Conservation (phyloP, 2,797 vertebrate species). For the Channa striata region DNA sequence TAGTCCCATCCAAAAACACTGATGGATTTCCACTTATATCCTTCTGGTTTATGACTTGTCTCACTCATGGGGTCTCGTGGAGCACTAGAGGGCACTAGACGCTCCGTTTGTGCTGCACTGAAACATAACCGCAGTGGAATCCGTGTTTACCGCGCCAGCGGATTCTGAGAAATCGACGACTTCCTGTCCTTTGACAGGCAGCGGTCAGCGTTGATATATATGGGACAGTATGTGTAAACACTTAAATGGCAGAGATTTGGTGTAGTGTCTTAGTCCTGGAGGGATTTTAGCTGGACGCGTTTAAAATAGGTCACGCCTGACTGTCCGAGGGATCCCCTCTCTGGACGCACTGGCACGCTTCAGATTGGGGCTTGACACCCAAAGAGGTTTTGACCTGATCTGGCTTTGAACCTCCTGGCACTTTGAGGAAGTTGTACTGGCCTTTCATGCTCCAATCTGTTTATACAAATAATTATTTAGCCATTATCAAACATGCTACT, state of each 20-base stretch:
- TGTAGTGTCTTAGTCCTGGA: conserved; percentile 1
- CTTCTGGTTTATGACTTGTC: neutral
- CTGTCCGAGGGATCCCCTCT: conserved; percentile 45
- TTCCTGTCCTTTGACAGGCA: conserved; percentile 38
- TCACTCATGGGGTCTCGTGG: neutral
- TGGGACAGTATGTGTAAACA: conserved; percentile 1
- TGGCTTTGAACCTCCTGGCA: conserved; percentile 1
- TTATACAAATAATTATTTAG: conserved; percentile 18
- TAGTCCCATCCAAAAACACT: neutral
- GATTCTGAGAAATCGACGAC: conserved; percentile 27
- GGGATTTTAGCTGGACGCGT: conserved; percentile 13
- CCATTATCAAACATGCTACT: neutral
- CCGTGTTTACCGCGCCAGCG: conserved; percentile 3
- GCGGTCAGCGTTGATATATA: neutral
- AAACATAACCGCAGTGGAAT: conserved; percentile 14
- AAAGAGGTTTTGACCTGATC: conserved; percentile 7
- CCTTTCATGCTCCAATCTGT: neutral
- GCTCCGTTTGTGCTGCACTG: conserved; percentile 17
- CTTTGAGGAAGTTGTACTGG: conserved; percentile 9
- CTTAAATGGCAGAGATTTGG: conserved; percentile 12
- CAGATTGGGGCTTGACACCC: conserved; percentile 26
- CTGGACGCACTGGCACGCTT: conserved; percentile 1
- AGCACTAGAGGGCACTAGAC: conserved; percentile 53
- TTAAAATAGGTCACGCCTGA: conserved; percentile 19
- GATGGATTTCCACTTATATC: conserved; percentile 9